A percentile compares a stretch with the other conserved stretches of the same genome.
phyloP scores from a whole-genome alignment of 2,113 vertebrate genomes.

The Urocolius indicus region DNA sequence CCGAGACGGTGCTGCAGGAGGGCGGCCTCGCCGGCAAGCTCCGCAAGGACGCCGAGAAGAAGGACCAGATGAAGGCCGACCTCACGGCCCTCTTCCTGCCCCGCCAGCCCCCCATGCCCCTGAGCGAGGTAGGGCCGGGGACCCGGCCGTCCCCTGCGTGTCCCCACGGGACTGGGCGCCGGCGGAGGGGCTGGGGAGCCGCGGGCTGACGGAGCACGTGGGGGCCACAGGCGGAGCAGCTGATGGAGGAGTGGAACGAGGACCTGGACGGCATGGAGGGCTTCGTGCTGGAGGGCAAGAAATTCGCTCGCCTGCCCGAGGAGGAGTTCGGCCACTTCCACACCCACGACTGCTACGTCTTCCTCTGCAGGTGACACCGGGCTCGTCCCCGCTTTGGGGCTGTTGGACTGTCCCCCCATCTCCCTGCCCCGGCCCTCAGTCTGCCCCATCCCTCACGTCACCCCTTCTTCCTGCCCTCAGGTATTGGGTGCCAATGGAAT shows the following conservation, averaged over 20 bases:
- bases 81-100: slow-evolving; percentile 95
- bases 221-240: slow-evolving; percentile 86
- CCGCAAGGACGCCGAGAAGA: slow-evolving; percentile 90
- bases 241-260: slow-evolving; percentile 99
- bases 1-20: slow-evolving; percentile 85
- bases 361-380: slow-evolving; percentile 90
- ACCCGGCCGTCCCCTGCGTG: accelerated
- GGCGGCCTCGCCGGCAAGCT: slow-evolving; percentile 87
- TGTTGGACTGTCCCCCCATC: not conserved
- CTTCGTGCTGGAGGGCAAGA: slow-evolving; percentile 96
- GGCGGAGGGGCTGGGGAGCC: not conserved
- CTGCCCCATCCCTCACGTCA: not conserved
- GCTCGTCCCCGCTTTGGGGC: not conserved
- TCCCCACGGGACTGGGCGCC: accelerated
- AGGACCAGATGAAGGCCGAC: slow-evolving; percentile 97
- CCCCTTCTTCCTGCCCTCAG: slow-evolving; percentile 62
- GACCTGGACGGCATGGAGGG: slow-evolving; percentile 98
- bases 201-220: accelerated
- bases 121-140: slow-evolving; percentile 83
- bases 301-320: slow-evolving; percentile 94
- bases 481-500: slow-evolving; percentile 97
- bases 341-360: slow-evolving; percentile 97
- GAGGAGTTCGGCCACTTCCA: slow-evolving; percentile 97
- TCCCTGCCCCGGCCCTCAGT: not conserved
- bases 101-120: slow-evolving; percentile 90